phyloP scores from a whole-genome alignment of 2,797 vertebrate species.

The Leptodactylus fallax region DNA sequence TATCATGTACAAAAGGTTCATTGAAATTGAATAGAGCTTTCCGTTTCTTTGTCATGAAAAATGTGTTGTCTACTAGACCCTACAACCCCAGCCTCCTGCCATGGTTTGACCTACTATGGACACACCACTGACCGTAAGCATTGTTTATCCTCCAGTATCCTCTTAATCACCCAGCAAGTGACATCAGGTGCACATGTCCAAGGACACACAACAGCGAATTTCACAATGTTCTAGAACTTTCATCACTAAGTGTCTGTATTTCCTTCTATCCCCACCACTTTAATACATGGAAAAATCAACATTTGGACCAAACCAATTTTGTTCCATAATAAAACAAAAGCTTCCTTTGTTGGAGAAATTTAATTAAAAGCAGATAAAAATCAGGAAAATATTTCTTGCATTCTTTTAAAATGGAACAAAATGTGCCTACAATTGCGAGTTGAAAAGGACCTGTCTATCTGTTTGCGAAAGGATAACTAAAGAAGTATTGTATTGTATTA shows the following conservation, averaged over 20 bases:
- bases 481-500: constrained; percentile 83
- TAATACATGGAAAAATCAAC: constrained; percentile 52
- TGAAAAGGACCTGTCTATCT: constrained; percentile 75
- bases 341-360: constrained; percentile 77
- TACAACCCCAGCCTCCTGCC: background rate
- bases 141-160: background rate
- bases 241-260: constrained; percentile 58
- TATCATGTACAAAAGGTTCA: background rate
- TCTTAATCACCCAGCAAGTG: background rate
- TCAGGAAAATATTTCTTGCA: constrained; percentile 72
- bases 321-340: constrained; percentile 65
- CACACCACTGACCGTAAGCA: background rate
- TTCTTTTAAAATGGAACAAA: constrained; percentile 78
- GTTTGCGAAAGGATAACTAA: constrained; percentile 80
- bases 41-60: background rate
- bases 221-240: constrained; percentile 44
- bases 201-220: background rate
- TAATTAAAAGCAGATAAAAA: constrained; percentile 85
- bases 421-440: constrained; percentile 73
- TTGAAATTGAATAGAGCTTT: background rate
- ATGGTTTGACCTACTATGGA: background rate
- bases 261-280: constrained; percentile 60
- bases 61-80: background rate
- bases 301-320: constrained; percentile 60
- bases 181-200: background rate